Conservation (phyloP, 2,113 vertebrate species). For the Fulmarus glacialis region DNA sequence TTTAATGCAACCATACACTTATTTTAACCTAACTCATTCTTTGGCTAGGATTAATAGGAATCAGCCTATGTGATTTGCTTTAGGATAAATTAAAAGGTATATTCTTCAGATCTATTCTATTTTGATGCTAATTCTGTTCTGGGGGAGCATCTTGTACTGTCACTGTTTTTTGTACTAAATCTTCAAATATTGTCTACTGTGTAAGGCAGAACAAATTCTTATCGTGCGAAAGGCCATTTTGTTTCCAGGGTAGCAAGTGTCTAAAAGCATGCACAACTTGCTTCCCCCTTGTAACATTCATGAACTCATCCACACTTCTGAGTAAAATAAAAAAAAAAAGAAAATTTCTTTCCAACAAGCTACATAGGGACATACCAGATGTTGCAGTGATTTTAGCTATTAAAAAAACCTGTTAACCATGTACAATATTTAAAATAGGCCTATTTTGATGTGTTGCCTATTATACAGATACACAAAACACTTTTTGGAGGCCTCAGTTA, state of each 20-base stretch:
- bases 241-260: slow-evolving; percentile 89
- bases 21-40: slow-evolving; percentile 85
- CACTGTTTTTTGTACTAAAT: slow-evolving; percentile 92
- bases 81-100: slow-evolving; percentile 88
- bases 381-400: slow-evolving; percentile 91
- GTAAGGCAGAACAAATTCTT: slow-evolving; percentile 87
- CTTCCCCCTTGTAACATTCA: slow-evolving; percentile 90
- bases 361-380: slow-evolving; percentile 88
- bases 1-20: slow-evolving; percentile 85
- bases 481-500: slow-evolving; percentile 96
- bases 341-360: slow-evolving; percentile 67
- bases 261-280: slow-evolving; percentile 96
- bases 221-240: slow-evolving; percentile 80
- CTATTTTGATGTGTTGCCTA: slow-evolving; percentile 99
- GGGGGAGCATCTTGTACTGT: slow-evolving; percentile 92
- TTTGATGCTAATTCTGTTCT: slow-evolving; percentile 97
- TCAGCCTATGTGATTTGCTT: slow-evolving; percentile 89
- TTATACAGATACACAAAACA: slow-evolving; percentile 96
- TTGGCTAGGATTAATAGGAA: slow-evolving; percentile 88
- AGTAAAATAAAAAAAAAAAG: slow-evolving; percentile 33
- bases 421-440: slow-evolving; percentile 99
- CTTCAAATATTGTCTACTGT: slow-evolving; percentile 89
- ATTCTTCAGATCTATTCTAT: slow-evolving; percentile 91
- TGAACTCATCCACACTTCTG: slow-evolving; percentile 86
- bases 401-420: slow-evolving; percentile 84